These are phyloP conservation scores for Cephus sareptanus DNA, from an alignment of 2,888 invertebrate species.

Conservation along the genomic window DNA sequence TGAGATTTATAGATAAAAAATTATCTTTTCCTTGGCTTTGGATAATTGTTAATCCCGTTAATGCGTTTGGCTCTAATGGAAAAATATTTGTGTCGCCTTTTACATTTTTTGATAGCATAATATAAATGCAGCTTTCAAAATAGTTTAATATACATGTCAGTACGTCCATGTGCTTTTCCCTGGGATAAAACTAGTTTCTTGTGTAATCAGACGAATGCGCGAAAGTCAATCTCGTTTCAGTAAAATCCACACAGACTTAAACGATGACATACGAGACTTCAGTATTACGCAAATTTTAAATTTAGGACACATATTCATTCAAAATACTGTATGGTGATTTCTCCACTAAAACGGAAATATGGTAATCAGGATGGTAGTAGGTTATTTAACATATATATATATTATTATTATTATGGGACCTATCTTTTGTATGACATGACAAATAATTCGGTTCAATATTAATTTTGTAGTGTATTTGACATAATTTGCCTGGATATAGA, in stretches of 20 bases:
- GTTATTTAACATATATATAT: too few relatives aligned
- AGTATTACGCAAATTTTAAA: background rate
- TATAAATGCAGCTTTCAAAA: background rate
- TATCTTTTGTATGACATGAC: background rate
- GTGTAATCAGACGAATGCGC: conserved; percentile 46
- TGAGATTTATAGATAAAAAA: background rate
- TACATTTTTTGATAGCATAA: background rate
- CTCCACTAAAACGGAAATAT: background rate
- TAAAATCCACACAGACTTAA: conserved; percentile 26
- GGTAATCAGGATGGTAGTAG: background rate
- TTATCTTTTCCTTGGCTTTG: background rate
- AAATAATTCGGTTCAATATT: background rate
- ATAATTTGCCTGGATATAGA: background rate
- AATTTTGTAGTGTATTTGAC: background rate
- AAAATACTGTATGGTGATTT: background rate
- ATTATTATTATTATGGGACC: too few relatives aligned
- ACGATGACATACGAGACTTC: background rate
- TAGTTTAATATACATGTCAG: conserved; percentile 5
- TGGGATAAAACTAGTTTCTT: conserved; percentile 53
- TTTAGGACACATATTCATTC: background rate
- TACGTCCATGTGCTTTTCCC: conserved; percentile 21
- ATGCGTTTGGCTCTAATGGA: background rate
- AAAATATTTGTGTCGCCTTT: background rate
- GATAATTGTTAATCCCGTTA: background rate
- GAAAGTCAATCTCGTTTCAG: conserved; percentile 42